Evolutionary conservation across 2,113 vertebrate genomes (phyloP).

Genomic region (Carollia perspicillata): DNA sequence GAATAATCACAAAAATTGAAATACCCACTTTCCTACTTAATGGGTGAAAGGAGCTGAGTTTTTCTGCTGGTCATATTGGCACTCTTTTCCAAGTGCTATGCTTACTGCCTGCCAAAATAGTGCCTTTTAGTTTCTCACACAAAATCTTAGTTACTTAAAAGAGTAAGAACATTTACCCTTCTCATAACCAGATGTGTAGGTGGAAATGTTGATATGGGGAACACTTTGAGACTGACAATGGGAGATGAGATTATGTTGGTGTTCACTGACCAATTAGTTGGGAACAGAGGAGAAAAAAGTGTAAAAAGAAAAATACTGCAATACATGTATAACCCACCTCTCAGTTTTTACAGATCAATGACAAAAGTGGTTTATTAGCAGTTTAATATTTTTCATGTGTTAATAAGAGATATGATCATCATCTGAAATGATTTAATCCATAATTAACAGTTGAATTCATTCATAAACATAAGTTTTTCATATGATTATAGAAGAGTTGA

Average conservation of each 20-base stretch:
- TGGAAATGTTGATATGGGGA: background rate
- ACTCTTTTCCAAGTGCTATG: background rate
- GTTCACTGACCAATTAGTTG: background rate
- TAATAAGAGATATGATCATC: background rate
- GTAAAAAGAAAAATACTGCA: background rate
- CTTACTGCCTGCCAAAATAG: background rate
- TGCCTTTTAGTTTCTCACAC: background rate
- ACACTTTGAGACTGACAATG: background rate
- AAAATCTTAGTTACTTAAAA: background rate
- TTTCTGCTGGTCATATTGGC: background rate
- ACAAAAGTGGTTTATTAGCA: background rate
- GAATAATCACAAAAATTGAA: background rate
- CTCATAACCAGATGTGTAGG: background rate
- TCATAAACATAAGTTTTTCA: background rate
- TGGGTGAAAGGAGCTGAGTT: background rate
- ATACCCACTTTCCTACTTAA: too few relatives aligned
- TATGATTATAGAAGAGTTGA: background rate
- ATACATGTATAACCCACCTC: background rate
- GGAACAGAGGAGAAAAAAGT: background rate
- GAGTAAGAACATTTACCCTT: background rate
- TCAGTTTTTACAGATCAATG: background rate
- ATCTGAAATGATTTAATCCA: background rate
- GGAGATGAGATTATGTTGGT: background rate
- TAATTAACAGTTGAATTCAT: background rate
- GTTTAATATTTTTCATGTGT: background rate